A percentile compares a stretch with the other conserved stretches of the same genome.
Evolutionary conservation across 2,888 invertebrate species (phyloP).

Genomic region (Rotaria macrura): DNA sequence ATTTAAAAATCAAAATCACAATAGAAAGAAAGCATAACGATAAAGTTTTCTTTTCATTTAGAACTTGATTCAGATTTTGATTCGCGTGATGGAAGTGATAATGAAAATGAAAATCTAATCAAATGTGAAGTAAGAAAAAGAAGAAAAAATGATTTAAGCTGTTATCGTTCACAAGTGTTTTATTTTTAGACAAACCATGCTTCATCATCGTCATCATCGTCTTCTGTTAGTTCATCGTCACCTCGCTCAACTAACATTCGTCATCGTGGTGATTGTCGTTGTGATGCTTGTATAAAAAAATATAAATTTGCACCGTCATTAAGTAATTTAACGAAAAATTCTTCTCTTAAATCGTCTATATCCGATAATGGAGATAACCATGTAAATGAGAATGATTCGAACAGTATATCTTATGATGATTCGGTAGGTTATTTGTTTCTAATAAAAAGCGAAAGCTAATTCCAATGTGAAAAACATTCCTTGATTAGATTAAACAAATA

Average conservation of each 20-base stretch:
- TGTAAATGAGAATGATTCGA: background rate
- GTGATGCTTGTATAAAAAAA: constrained; percentile 30
- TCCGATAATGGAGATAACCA: background rate
- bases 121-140: background rate
- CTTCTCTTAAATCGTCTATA: background rate
- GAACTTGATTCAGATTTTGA: constrained; percentile 15
- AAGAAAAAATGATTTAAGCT: background rate
- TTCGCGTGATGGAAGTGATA: background rate
- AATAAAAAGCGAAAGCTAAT: background rate
- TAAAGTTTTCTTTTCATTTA: background rate
- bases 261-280: constrained; percentile 30
- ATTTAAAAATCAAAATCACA: background rate
- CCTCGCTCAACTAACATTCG: constrained; percentile 19
- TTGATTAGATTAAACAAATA: background rate
- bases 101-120: background rate
- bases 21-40: too few relatives aligned
- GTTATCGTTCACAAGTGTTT: background rate
- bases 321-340: background rate
- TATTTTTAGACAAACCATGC: background rate
- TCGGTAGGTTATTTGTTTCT: background rate
- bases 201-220: background rate
- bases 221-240: background rate
- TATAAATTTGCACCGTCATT: constrained; percentile 25
- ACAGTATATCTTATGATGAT: background rate
- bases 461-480: background rate